Conservation (phyloP, 2,113 vertebrate species). For the Percina caprodes region DNA sequence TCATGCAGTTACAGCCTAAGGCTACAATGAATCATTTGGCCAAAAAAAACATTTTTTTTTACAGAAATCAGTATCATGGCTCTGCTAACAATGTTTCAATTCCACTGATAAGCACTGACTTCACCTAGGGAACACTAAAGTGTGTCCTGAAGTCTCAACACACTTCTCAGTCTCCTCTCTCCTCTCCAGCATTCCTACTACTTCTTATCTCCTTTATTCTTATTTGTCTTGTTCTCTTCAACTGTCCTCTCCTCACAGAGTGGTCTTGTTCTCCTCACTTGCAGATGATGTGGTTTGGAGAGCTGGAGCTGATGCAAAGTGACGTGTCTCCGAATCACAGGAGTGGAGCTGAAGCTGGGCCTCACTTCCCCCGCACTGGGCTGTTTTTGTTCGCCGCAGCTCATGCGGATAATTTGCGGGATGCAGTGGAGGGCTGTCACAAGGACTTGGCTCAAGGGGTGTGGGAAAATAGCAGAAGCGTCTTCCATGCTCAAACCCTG, state of each 20-base stretch:
- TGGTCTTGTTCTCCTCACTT: constrained; percentile 77
- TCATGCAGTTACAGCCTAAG: constrained; percentile 22
- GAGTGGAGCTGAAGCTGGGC: constrained; percentile 76
- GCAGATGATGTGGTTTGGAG: constrained; percentile 79
- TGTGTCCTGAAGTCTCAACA: not conserved
- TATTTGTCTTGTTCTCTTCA: constrained; percentile 51
- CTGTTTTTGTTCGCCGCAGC: constrained; percentile 85
- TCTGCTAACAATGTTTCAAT: constrained; percentile 28
- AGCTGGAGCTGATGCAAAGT: constrained; percentile 83
- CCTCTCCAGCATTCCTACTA: constrained; percentile 9
- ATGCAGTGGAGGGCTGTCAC: constrained; percentile 86
- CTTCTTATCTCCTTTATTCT: constrained; percentile 47
- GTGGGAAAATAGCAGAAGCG: constrained; percentile 85
- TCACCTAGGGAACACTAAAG: not conserved
- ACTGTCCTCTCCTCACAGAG: constrained; percentile 67
- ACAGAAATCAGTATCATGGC: constrained; percentile 28
- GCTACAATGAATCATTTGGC: constrained; percentile 35
- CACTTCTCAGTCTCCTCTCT: not conserved
- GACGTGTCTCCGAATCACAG: constrained; percentile 81
- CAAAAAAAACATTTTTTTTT: constrained; percentile 39
- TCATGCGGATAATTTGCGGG: constrained; percentile 87
- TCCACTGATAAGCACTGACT: constrained; percentile 8
- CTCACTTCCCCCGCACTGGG: constrained; percentile 81
- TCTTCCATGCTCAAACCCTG: constrained; percentile 81
- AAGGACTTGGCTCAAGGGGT: constrained; percentile 87